phyloP scores from a whole-genome alignment of 2,113 vertebrate species.

The Typhlomys cinereus region DNA sequence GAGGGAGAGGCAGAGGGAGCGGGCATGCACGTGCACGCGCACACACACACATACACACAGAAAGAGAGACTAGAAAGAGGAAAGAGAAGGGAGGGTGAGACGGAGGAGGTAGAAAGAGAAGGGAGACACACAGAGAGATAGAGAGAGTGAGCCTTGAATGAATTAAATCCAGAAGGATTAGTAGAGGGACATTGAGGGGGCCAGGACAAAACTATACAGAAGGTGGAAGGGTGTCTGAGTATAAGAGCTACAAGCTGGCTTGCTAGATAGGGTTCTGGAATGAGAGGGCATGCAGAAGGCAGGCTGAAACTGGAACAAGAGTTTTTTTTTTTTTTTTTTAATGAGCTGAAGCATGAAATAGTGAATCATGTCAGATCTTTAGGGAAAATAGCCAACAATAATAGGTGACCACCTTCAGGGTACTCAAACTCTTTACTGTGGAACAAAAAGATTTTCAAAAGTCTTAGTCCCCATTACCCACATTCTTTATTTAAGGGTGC shows the following conservation, averaged over 20 bases:
- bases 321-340: no score
- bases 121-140: not conserved
- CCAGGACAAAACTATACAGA: not conserved
- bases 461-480: not conserved
- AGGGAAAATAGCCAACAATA: constrained; percentile 9
- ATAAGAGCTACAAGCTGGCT: not conserved
- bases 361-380: not conserved
- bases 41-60: no score
- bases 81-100: not conserved
- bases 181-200: not conserved
- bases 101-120: not conserved
- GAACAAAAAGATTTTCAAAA: not conserved
- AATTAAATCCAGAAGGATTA: not conserved
- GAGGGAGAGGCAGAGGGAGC: not conserved
- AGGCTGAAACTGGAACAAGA: not conserved
- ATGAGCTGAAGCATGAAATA: not conserved
- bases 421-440: not conserved
- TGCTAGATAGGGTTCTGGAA: not conserved
- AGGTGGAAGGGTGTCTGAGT: not conserved
- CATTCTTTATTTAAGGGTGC: not conserved
- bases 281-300: not conserved
- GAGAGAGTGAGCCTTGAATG: not conserved
- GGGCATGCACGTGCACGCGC: no score
- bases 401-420: not conserved
- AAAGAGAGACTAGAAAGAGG: no score